A percentile compares a stretch with the other conserved stretches of the same genome.
Evolutionary conservation across 1,140 invertebrate species (phyloP).

Genomic region (Ladona fulva): DNA sequence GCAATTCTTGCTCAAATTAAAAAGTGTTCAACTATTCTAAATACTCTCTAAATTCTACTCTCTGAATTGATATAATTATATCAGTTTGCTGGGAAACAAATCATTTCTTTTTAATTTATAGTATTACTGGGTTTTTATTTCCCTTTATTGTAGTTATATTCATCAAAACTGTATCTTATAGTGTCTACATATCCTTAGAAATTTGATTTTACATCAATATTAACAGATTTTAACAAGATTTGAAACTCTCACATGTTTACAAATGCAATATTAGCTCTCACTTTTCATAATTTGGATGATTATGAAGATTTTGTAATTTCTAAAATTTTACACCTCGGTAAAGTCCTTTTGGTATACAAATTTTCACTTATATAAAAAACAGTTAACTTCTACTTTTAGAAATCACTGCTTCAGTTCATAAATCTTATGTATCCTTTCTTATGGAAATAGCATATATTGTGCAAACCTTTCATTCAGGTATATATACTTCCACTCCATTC

Average conservation of each 20-base stretch:
- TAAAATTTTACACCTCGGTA: not conserved
- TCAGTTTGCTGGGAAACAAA: too few species aligned
- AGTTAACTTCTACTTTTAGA: not conserved
- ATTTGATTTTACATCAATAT: not conserved
- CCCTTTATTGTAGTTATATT: not conserved
- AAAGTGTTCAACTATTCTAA: too few species aligned
- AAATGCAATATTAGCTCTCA: not conserved
- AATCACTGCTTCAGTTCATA: not conserved
- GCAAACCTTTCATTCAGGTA: not conserved
- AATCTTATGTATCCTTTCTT: not conserved
- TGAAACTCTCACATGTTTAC: not conserved
- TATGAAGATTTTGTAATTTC: not conserved
- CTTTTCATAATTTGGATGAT: not conserved
- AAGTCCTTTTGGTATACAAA: not conserved
- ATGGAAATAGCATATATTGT: not conserved
- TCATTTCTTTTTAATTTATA: too few species aligned
- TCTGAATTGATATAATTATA: too few species aligned
- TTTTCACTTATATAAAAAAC: not conserved
- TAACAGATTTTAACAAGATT: not conserved
- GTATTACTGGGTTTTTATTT: not conserved
- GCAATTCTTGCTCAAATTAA: too few species aligned
- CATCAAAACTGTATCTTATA: not conserved
- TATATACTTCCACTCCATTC: not conserved
- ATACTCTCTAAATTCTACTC: too few species aligned
- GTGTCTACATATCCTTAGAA: not conserved